Evolutionary conservation across 2,797 vertebrate species (phyloP).

Genomic region (Etheostoma nigrum): DNA sequence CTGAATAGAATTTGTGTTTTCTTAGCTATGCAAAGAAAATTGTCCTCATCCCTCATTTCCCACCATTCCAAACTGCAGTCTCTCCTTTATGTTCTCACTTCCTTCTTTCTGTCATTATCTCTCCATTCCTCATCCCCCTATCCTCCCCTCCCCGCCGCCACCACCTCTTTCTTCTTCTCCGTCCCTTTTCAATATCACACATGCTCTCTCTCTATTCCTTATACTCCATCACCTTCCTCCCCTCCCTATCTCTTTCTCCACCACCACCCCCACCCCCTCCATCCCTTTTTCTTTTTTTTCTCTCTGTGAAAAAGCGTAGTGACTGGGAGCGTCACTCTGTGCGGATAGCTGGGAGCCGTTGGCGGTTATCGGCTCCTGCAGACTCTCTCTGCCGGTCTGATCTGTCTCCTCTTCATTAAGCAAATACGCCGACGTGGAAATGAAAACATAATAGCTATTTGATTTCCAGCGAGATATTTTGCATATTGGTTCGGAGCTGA

Average conservation of each 20-base stretch:
- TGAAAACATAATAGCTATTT: conserved; percentile 99
- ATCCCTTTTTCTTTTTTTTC: conserved; percentile 37
- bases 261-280: conserved; percentile 46
- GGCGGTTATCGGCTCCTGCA: conserved; percentile 96
- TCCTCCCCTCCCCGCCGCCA: conserved; percentile 1
- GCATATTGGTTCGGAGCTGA: conserved; percentile 99
- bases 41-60: conserved; percentile 39
- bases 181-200: conserved; percentile 49
- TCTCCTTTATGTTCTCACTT: conserved; percentile 49
- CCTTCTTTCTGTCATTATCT: conserved; percentile 60
- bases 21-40: not conserved
- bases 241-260: conserved; percentile 43
- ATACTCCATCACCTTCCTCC: conserved; percentile 1
- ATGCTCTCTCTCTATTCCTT: conserved; percentile 9
- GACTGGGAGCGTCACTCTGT: conserved; percentile 88
- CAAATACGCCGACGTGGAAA: conserved; percentile 99
- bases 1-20: conserved; percentile 11
- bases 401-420: conserved; percentile 99
- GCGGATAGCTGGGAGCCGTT: conserved; percentile 94
- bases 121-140: conserved; percentile 44
- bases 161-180: conserved; percentile 53
- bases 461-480: conserved; percentile 99
- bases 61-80: conserved; percentile 43
- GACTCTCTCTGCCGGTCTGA: conserved; percentile 93
- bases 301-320: conserved; percentile 74